A percentile compares a stretch with the other conserved stretches of the same genome.
These are phyloP conservation scores for Podarcis lilfordi DNA, from an alignment of 2,797 vertebrate species.

Conservation along the genomic window DNA sequence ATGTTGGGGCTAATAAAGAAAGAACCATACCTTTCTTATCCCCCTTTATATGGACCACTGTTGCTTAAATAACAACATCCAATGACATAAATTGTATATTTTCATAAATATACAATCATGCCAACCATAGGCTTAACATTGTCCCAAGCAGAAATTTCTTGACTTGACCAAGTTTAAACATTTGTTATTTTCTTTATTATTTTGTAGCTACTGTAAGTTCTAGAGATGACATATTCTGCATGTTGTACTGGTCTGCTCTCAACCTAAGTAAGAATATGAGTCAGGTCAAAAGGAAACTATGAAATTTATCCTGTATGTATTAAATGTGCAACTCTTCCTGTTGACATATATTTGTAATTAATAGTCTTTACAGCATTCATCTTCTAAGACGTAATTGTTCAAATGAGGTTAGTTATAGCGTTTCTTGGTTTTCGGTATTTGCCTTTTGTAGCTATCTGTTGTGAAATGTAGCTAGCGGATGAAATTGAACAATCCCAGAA, in stretches of 20 bases:
- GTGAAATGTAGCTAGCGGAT: neutral
- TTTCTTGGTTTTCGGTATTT: neutral
- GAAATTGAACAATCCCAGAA: conserved; percentile 23
- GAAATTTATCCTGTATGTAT: fast-evolving
- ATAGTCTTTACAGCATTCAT: neutral
- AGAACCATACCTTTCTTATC: neutral
- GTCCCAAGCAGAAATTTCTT: neutral
- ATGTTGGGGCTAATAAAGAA: neutral
- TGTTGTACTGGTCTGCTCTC: neutral
- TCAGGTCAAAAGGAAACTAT: neutral
- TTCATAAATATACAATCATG: neutral
- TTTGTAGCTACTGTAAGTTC: neutral
- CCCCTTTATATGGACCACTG: neutral
- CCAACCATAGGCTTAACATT: neutral
- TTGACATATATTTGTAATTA: neutral
- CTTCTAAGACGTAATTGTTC: conserved; percentile 15
- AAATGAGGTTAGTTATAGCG: neutral
- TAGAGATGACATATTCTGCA: neutral
- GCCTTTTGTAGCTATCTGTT: conserved; percentile 9
- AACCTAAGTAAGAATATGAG: neutral
- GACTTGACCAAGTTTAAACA: neutral
- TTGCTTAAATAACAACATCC: neutral
- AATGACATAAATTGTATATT: neutral
- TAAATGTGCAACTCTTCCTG: fast-evolving
- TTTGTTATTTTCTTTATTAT: neutral